Conservation (phyloP, 2,797 vertebrate genomes). For the Sebastiscus albofasciatus region DNA sequence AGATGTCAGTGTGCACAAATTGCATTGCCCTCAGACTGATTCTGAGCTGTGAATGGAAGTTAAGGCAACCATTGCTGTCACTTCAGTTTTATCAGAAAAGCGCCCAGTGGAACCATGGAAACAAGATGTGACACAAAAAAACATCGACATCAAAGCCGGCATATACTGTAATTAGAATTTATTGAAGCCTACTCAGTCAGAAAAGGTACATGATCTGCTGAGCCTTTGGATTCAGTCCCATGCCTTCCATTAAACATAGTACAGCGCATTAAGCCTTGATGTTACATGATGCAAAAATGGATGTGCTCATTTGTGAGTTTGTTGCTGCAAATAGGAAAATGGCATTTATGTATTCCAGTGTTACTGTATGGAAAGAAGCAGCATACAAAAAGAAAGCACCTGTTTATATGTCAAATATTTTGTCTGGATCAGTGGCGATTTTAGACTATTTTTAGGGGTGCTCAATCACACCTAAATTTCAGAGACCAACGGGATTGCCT, state of each 20-base stretch:
- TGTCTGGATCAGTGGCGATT: background rate
- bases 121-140: slow-evolving; percentile 76
- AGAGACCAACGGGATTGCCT: too few species aligned
- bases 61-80: slow-evolving; percentile 80
- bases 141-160: slow-evolving; percentile 71
- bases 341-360: slow-evolving; percentile 29
- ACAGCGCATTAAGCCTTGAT: slow-evolving; percentile 49
- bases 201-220: slow-evolving; percentile 69
- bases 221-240: slow-evolving; percentile 65
- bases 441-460: too few species aligned
- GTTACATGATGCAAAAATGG: slow-evolving; percentile 47
- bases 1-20: slow-evolving; percentile 79
- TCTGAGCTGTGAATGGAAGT: slow-evolving; percentile 78
- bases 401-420: slow-evolving; percentile 16
- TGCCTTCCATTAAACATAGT: slow-evolving; percentile 56
- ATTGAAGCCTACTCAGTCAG: slow-evolving; percentile 72
- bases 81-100: slow-evolving; percentile 75
- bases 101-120: slow-evolving; percentile 72
- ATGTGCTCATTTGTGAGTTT: slow-evolving; percentile 48
- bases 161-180: slow-evolving; percentile 75
- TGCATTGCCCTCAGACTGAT: slow-evolving; percentile 77
- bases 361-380: slow-evolving; percentile 22
- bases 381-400: slow-evolving; percentile 25
- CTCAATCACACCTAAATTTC: too few species aligned
- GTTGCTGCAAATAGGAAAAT: slow-evolving; percentile 44